Percentiles rank a stretch among this genome's conserved stretches.
Evolutionary conservation across 23 tunicate species (phyloP).

Genomic region (Phallusia fumigata): DNA sequence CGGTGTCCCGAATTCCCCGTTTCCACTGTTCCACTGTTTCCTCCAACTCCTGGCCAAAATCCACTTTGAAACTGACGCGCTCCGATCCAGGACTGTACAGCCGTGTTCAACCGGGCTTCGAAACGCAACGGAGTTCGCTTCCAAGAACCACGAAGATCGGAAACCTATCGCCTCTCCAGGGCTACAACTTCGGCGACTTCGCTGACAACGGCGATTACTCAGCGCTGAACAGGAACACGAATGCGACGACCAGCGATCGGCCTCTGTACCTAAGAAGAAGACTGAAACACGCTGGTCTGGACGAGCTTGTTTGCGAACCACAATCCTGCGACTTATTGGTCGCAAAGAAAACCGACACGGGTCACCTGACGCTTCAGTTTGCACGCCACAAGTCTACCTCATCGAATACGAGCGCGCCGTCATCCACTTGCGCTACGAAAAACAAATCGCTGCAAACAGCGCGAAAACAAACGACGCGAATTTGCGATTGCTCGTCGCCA

Average conservation of each 20-base stretch:
- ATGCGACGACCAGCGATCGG: not conserved
- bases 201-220: not conserved
- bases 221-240: not conserved
- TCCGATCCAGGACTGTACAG: not conserved
- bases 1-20: not conserved
- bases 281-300: not conserved
- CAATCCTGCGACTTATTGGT: conserved; percentile 1
- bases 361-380: not conserved
- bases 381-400: conserved; percentile 2
- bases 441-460: not conserved
- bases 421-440: not conserved
- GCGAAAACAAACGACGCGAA: conserved; percentile 4
- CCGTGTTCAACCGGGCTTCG: not conserved
- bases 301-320: not conserved
- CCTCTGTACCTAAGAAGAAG: not conserved
- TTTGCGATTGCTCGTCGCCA: not conserved
- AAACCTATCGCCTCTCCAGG: not conserved
- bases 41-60: not conserved
- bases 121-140: not conserved
- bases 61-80: not conserved
- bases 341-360: not conserved
- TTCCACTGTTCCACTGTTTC: not conserved
- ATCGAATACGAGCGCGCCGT: not conserved
- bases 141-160: not conserved
- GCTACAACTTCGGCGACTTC: not conserved